phyloP scores from a whole-genome alignment of 2,888 invertebrate genomes.

The Cephus pygmeus region DNA sequence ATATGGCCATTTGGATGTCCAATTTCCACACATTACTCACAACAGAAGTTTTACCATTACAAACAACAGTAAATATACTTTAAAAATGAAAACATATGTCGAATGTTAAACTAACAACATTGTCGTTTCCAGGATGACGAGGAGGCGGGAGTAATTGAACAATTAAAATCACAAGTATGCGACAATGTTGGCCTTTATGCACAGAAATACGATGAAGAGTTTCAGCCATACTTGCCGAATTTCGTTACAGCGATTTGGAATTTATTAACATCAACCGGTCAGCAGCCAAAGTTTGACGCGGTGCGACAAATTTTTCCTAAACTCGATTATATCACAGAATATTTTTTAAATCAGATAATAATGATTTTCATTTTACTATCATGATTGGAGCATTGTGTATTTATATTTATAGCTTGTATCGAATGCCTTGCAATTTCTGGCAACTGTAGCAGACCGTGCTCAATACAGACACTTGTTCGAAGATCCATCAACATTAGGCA shows the following conservation, averaged over 20 bases:
- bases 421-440: conserved; percentile 94
- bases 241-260: conserved; percentile 98
- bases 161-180: conserved; percentile 94
- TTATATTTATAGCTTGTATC: conserved; percentile 83
- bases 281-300: conserved; percentile 89
- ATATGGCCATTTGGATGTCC: conserved; percentile 95
- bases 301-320: conserved; percentile 65
- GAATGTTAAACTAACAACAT: conserved; percentile 1
- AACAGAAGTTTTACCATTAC: conserved; percentile 80
- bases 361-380: conserved; percentile 9
- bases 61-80: conserved; percentile 69
- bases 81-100: conserved; percentile 10
- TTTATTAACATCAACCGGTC: conserved; percentile 85
- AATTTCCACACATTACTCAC: conserved; percentile 86
- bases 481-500: conserved; percentile 85
- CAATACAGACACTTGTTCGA: conserved; percentile 91
- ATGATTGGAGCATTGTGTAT: conserved; percentile 11
- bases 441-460: conserved; percentile 91
- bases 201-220: conserved; percentile 98
- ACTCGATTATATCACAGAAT: not conserved
- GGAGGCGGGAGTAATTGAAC: conserved; percentile 89
- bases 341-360: conserved; percentile 29
- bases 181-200: conserved; percentile 96
- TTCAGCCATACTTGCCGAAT: conserved; percentile 85
- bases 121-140: conserved; percentile 76